These are phyloP conservation scores for Diaperis boleti DNA, from an alignment of 2,888 invertebrate genomes.

Conservation along the genomic window DNA sequence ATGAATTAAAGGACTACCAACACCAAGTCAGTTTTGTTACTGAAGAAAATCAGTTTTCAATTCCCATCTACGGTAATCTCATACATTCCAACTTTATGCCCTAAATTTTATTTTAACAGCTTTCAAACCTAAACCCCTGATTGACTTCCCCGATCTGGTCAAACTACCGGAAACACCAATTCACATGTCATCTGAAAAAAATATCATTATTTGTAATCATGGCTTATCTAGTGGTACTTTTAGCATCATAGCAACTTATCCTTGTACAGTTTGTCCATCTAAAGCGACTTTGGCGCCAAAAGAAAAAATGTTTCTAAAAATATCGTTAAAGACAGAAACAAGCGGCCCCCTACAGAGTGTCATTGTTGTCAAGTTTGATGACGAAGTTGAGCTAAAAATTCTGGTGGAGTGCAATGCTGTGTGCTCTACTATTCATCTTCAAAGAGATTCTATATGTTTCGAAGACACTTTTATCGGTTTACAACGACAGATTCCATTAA, in stretches of 20 bases:
- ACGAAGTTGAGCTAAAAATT: conserved; percentile 69
- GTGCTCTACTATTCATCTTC: conserved; percentile 68
- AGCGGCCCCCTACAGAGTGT: conserved; percentile 59
- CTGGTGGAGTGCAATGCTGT: conserved; percentile 66
- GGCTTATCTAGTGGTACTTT: conserved; percentile 72
- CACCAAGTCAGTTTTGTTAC: conserved; percentile 70
- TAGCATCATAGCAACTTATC: conserved; percentile 63
- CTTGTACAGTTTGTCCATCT: conserved; percentile 70
- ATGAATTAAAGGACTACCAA: conserved; percentile 69
- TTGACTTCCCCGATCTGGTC: conserved; percentile 73
- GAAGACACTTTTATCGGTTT: conserved; percentile 72
- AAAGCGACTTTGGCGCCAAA: conserved; percentile 68
- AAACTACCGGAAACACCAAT: conserved; percentile 69
- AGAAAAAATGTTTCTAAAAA: conserved; percentile 67
- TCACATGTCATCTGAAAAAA: conserved; percentile 67
- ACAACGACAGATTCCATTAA: conserved; percentile 64
- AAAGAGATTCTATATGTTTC: conserved; percentile 68
- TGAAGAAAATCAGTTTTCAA: conserved; percentile 68
- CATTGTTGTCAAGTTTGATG: conserved; percentile 63
- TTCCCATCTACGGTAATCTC: conserved; percentile 72
- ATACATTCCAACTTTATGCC: neutral
- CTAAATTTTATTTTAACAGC: conserved; percentile 60
- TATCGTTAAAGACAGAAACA: conserved; percentile 68
- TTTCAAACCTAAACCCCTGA: conserved; percentile 70
- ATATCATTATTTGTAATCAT: conserved; percentile 70